Percentiles rank a stretch among this genome's conserved stretches.
Conservation (phyloP, 2,888 invertebrate species). For the Abrostola tripartita region DNA sequence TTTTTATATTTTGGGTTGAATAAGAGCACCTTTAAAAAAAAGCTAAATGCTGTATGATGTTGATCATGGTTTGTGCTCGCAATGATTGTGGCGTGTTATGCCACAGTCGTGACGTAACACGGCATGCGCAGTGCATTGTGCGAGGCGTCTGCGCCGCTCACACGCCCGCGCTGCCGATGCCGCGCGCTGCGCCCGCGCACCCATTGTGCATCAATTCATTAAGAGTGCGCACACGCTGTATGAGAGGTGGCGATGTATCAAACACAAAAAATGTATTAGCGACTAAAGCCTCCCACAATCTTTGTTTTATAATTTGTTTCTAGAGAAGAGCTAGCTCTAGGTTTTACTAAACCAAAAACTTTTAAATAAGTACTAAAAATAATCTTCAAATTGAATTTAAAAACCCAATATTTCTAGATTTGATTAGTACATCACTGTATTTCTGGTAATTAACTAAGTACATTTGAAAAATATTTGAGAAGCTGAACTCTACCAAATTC, state of each 20-base stretch:
- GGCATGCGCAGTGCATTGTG: conserved; percentile 59
- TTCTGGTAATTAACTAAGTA: too few relatives aligned
- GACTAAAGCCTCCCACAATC: not conserved
- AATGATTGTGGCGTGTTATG: conserved; percentile 63
- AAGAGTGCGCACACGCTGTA: conserved; percentile 41
- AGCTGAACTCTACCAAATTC: conserved; percentile 2
- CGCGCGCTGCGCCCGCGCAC: conserved; percentile 37
- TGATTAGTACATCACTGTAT: too few relatives aligned
- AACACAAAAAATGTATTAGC: not conserved
- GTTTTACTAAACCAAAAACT: too few relatives aligned
- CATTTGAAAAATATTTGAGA: too few relatives aligned
- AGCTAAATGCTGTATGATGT: conserved; percentile 43
- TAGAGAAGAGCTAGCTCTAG: too few relatives aligned
- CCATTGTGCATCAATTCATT: conserved; percentile 70
- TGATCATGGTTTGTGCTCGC: conserved; percentile 36
- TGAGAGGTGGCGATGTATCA: conserved; percentile 33
- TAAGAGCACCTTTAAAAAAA: not conserved
- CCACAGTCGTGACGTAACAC: conserved; percentile 69
- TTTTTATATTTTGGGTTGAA: too few relatives aligned
- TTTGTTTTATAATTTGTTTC: not conserved
- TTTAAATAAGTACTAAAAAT: too few relatives aligned
- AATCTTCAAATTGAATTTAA: too few relatives aligned
- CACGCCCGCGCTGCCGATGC: conserved; percentile 35
- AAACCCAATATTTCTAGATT: too few relatives aligned
- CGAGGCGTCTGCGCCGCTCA: conserved; percentile 56